Base-by-base conservation (phyloP, 2,797 vertebrate species). In the Rhincodon typus region DNA sequence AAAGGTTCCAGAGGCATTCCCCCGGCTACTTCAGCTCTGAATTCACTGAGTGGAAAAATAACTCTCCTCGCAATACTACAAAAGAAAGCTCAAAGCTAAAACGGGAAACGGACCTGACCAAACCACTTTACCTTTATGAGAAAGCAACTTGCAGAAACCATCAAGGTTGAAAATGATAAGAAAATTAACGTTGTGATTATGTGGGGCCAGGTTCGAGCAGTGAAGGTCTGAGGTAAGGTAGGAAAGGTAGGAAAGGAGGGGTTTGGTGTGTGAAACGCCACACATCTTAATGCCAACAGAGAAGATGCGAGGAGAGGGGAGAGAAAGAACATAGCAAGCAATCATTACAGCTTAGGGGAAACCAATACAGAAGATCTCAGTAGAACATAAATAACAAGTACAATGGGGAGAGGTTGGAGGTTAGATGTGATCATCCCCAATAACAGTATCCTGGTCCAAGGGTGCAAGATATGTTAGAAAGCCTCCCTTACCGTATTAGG, bases 241-340 rank as follows among this genome's bases (percentile, higher is more conserved):
- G n/a, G 38, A 84, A 84, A 23, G 79, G 4, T 42, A 19, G n/a
- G 38, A 84, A 84, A 84, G 8, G 30, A 74, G 30, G 30, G 1
- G 72, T 34, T 74, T 10, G 72, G 72, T 74, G 19, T 5, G 0
- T 25, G 46, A 46, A 42, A 46, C 46, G 38, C 38, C 17, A 42
- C 46, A 3, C 10, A 13, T 53, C 50, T 87, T 53, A 53, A 53
- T 30, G 21, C 21, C 79, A 82, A 23, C 25, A 12, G 21, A 27
- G 7, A 12, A 10, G 42, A 50, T 86, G 23, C 0, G 19, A 5
- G 4, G 79, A 82, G 79, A 42, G 17, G 3, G 46, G 10, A 72
- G 4, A 15, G 19, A 53, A 13, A 4, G 25, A 10, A 1, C 4
- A 3, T 23, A 27, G 3, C 8, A 53, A 0, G 1, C 10, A 12